Evolutionary conservation across 2,888 invertebrate species (phyloP).

Genomic region (Pseudeuparius sepicola): DNA sequence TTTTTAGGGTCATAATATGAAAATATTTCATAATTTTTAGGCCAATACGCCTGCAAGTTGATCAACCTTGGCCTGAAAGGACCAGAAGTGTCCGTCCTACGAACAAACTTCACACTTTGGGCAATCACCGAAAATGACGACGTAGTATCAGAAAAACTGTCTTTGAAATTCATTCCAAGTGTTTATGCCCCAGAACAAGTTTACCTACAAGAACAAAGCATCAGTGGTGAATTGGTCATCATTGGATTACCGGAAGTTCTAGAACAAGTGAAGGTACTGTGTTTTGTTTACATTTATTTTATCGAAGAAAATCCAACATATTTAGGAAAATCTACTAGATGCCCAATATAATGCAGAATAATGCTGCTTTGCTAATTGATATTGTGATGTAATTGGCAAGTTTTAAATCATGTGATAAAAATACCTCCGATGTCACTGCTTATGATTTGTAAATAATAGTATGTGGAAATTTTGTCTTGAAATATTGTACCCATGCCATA

Average conservation of each 20-base stretch:
- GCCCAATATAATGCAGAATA: no score
- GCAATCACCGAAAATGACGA: slow-evolving; percentile 29
- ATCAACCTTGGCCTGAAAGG: slow-evolving; percentile 27
- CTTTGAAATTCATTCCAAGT: slow-evolving; percentile 35
- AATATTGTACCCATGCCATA: no score
- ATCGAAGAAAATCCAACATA: slow-evolving; percentile 5
- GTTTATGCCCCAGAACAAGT: slow-evolving; percentile 30
- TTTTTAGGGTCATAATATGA: no score
- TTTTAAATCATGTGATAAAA: no score
- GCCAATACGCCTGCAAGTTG: slow-evolving; percentile 36
- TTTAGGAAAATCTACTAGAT: no score
- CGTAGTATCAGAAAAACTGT: slow-evolving; percentile 28
- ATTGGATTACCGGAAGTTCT: slow-evolving; percentile 48
- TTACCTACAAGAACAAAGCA: slow-evolving; percentile 22
- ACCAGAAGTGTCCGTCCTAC: slow-evolving; percentile 29
- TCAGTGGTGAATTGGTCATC: slow-evolving; percentile 34
- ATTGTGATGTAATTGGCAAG: no score
- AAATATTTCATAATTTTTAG: slow-evolving; percentile 25
- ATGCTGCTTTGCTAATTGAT: no score
- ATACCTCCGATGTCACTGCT: no score
- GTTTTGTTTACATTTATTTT: slow-evolving; percentile 6
- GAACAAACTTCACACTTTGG: slow-evolving; percentile 32
- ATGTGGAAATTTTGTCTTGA: no score
- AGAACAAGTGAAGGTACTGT: slow-evolving; percentile 42
- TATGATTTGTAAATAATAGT: no score